Conservation (phyloP, 2,797 vertebrate genomes). For the Pseudochirops cupreus region DNA sequence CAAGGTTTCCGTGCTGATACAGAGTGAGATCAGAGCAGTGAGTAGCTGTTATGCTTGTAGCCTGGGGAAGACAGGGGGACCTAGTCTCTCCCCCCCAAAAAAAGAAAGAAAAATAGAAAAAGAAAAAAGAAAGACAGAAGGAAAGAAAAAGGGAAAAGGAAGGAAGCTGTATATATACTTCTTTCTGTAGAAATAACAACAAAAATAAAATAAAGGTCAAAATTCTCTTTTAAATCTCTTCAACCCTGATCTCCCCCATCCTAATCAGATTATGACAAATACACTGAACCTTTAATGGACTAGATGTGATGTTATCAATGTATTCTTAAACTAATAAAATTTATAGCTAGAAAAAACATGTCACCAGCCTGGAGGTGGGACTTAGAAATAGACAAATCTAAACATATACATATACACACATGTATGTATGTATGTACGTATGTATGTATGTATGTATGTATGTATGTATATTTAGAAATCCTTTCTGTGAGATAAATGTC, state of each 20-base stretch:
- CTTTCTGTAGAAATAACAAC: neutral
- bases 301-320: neutral
- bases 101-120: neutral
- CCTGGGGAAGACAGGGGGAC: neutral
- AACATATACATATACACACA: neutral
- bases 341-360: slow-evolving; percentile 39
- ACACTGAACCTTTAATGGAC: neutral
- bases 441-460: no score
- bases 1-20: neutral
- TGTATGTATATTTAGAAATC: neutral
- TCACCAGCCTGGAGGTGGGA: slow-evolving; percentile 46
- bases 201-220: neutral
- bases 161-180: neutral
- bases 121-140: no score
- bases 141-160: neutral
- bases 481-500: slow-evolving; percentile 42
- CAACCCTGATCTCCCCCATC: neutral
- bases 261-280: neutral
- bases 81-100: neutral
- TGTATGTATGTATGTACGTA: no score
- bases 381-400: slow-evolving; percentile 48
- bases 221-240: neutral
- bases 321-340: neutral
- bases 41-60: neutral
- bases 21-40: neutral